Percentiles rank a stretch among this genome's conserved stretches.
Evolutionary conservation across 2,888 invertebrate species (phyloP).

Genomic region (Coelopa pilipes): DNA sequence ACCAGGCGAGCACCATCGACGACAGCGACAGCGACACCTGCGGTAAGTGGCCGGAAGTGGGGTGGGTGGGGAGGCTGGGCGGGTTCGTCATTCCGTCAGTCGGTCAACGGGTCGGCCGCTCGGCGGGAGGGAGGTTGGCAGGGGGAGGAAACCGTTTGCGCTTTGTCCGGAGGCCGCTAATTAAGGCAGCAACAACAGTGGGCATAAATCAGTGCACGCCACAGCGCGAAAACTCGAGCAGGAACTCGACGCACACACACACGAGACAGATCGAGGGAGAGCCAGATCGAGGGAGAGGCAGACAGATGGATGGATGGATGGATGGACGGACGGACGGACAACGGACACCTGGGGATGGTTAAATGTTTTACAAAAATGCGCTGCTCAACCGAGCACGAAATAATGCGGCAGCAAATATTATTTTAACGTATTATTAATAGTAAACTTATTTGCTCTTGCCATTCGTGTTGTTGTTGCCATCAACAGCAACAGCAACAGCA

Average conservation of each 20-base stretch:
- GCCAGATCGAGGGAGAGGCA: too few relatives aligned
- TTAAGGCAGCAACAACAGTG: conserved; percentile 3
- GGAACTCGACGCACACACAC: conserved; percentile 23
- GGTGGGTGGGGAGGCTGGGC: neutral
- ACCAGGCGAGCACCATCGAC: conserved; percentile 64
- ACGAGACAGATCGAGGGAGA: neutral
- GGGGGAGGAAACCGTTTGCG: neutral
- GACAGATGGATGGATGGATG: neutral
- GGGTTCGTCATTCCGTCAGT: neutral
- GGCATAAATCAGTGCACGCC: neutral
- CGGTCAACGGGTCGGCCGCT: neutral
- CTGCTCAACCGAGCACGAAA: conserved; percentile 44
- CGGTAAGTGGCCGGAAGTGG: conserved; percentile 52
- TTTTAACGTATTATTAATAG: conserved; percentile 38
- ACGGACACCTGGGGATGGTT: too few relatives aligned
- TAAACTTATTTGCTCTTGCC: conserved; percentile 24
- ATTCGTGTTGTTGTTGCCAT: conserved; percentile 22
- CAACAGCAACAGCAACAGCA: neutral
- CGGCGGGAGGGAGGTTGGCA: neutral
- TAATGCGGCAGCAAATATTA: conserved; percentile 39
- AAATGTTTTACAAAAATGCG: conserved; percentile 31
- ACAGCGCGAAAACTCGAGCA: conserved; percentile 11
- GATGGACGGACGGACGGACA: too few relatives aligned
- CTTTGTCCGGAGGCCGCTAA: neutral
- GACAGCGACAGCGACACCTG: conserved; percentile 67